These are phyloP conservation scores for Neoniphon sammara DNA, from an alignment of 2,797 vertebrate species.

Conservation along the genomic window DNA sequence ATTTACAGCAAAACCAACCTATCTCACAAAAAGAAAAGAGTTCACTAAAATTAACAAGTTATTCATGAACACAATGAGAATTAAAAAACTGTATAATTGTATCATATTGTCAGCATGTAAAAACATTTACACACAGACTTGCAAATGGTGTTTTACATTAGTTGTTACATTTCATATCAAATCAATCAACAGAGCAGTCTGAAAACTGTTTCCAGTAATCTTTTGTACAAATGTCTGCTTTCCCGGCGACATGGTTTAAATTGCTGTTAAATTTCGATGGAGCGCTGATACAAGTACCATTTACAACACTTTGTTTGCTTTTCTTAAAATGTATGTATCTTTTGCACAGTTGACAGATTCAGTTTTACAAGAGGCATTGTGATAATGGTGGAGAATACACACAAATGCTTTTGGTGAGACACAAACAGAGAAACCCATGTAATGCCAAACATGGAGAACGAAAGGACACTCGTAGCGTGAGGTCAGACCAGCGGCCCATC, in stretches of 20 bases:
- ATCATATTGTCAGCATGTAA: constrained; percentile 75
- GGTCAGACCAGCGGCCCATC: not conserved
- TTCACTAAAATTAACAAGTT: constrained; percentile 64
- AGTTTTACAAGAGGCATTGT: constrained; percentile 47
- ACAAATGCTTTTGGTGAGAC: constrained; percentile 33
- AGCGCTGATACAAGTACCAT: constrained; percentile 36
- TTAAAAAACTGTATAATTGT: constrained; percentile 71
- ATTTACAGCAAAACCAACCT: constrained; percentile 78
- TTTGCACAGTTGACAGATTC: constrained; percentile 50
- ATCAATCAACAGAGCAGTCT: constrained; percentile 63
- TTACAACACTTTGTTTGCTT: constrained; percentile 40
- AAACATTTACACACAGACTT: constrained; percentile 77
- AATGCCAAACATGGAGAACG: constrained; percentile 13
- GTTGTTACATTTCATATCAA: constrained; percentile 68
- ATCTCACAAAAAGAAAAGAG: constrained; percentile 58
- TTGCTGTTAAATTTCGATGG: constrained; percentile 36
- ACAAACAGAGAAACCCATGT: constrained; percentile 26
- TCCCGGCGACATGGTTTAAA: constrained; percentile 30
- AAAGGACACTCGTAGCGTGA: constrained; percentile 14
- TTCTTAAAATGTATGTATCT: constrained; percentile 18
- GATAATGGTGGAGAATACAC: constrained; percentile 21
- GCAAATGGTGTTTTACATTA: constrained; percentile 70
- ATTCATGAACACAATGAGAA: constrained; percentile 68
- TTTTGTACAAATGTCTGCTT: constrained; percentile 73
- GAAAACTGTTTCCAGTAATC: constrained; percentile 52